phyloP scores from a whole-genome alignment of 1,140 invertebrate species.

The Lordiphosa clarofinis region DNA sequence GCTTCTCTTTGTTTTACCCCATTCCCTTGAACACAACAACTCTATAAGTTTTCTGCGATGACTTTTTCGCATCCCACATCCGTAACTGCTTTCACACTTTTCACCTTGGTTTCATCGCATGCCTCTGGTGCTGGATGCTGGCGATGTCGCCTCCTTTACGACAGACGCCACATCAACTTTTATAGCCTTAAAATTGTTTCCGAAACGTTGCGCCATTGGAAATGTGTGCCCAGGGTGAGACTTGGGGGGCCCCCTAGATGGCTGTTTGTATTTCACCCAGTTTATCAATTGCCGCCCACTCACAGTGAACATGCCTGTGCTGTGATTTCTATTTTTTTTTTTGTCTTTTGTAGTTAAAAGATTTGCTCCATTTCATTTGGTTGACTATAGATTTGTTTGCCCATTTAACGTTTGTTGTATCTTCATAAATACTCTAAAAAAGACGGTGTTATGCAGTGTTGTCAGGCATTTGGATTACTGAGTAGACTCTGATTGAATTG shows the following conservation, averaged over 20 bases:
- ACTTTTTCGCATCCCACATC: conserved; percentile 16
- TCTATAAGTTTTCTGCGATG: conserved; percentile 16
- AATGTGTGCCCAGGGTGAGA: conserved; percentile 13
- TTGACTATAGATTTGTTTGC: conserved; percentile 37
- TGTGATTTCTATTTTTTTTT: no score
- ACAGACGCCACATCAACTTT: conserved; percentile 65
- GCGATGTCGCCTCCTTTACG: conserved; percentile 45
- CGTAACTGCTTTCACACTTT: conserved; percentile 1
- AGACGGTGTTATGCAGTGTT: no score
- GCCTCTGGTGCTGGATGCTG: conserved; percentile 6
- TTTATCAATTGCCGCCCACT: conserved; percentile 60
- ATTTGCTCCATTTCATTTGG: conserved; percentile 20
- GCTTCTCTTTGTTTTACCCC: not conserved
- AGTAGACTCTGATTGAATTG: no score
- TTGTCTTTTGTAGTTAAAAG: not conserved
- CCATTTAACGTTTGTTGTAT: conserved; percentile 27
- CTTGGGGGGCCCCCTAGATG: conserved; percentile 7
- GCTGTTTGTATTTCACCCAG: conserved; percentile 33
- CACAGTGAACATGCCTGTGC: not conserved
- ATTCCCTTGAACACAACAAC: no score
- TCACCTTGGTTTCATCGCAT: conserved; percentile 33
- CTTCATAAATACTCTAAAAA: not conserved
- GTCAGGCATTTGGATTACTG: no score
- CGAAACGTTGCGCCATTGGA: conserved; percentile 65
- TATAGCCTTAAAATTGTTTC: conserved; percentile 77